Evolutionary conservation across 2,113 vertebrate species (phyloP), one percentile per base, ranked within the genome.

Genomic region (Leiothrix lutea): DNA sequence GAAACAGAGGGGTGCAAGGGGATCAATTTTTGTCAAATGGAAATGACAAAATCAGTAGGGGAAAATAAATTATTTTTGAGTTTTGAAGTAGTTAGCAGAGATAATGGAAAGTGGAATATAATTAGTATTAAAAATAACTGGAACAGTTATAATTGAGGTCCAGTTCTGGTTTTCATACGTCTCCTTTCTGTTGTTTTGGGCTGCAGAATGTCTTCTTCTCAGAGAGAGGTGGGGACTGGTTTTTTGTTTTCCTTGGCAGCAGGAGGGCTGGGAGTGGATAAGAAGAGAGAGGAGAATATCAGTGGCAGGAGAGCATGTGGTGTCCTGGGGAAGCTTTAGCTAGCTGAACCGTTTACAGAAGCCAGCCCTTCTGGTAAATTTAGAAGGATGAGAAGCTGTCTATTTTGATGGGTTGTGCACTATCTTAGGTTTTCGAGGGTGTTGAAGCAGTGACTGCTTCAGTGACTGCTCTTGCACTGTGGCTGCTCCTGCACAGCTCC

Each of bases 21-120:
- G 81, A 91, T 95, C 74, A 44, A 47, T 91, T 95, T 94, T 88
- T 86, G 26, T 92, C 82, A 88, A 36, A 91, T 70, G 74, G 25
- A 95, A 88, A 91, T 75, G 14, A 70, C 19, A 77, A 73, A 95
- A 85, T 58, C 74, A 66, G 71, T 90, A 85, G 79, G 71, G 36
- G 33, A 17, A 87, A 80, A 80, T 69, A 72, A 69, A 80, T 93
- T 85, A 64, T 35, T 79, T 88, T 74, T 67, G 8, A 87, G 35
- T 88, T 92, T 96, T 89, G 56, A 75, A 77, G 35, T 86, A 24
- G 15, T 93, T 88, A 88, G 33, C 11, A 3, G 72, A 78, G 19
- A 84, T 86, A 95, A 88, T 69, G 44, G 36, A 29, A 92, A 91
- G 15, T 28, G n/a, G 56, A 87, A 64, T 79, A 66, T 24, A 92